Evolutionary conservation across 2,113 vertebrate genomes (phyloP).

Genomic region (Carlito syrichta): DNA sequence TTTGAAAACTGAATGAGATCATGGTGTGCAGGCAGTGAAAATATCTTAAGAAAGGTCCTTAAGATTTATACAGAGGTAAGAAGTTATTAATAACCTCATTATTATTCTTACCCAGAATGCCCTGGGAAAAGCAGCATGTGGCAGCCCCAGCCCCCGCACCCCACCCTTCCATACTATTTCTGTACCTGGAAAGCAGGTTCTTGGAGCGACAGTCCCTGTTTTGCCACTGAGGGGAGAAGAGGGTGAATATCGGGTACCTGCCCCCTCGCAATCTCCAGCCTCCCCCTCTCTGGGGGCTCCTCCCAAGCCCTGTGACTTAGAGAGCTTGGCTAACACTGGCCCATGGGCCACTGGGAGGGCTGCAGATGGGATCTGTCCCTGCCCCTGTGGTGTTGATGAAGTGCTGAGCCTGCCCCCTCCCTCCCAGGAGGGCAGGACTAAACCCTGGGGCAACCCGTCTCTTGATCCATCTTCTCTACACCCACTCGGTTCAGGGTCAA

Average conservation of each 20-base stretch:
- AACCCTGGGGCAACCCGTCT: neutral
- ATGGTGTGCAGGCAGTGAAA: slow-evolving; percentile 56
- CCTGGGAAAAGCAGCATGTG: slow-evolving; percentile 56
- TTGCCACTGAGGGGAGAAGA: neutral
- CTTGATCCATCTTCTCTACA: neutral
- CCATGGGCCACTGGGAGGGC: neutral
- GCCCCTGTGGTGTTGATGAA: neutral
- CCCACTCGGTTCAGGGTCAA: neutral
- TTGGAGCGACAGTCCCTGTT: slow-evolving; percentile 44
- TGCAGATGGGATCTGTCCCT: neutral
- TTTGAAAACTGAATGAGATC: slow-evolving; percentile 60
- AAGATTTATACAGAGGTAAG: slow-evolving; percentile 69
- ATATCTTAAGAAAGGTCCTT: slow-evolving; percentile 67
- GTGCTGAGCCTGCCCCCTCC: neutral
- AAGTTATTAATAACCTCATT: slow-evolving; percentile 73
- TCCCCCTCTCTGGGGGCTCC: neutral
- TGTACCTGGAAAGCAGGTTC: slow-evolving; percentile 77
- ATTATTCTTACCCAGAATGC: slow-evolving; percentile 78
- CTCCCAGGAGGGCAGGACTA: no score
- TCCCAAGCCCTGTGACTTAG: neutral
- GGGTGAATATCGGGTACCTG: neutral
- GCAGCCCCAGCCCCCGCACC: slow-evolving; percentile 68
- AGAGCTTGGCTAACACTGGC: neutral
- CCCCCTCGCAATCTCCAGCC: neutral
- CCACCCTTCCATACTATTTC: slow-evolving; percentile 71